Evolutionary conservation across 2,888 invertebrate genomes (phyloP).

Genomic region (Lathronympha strigana): DNA sequence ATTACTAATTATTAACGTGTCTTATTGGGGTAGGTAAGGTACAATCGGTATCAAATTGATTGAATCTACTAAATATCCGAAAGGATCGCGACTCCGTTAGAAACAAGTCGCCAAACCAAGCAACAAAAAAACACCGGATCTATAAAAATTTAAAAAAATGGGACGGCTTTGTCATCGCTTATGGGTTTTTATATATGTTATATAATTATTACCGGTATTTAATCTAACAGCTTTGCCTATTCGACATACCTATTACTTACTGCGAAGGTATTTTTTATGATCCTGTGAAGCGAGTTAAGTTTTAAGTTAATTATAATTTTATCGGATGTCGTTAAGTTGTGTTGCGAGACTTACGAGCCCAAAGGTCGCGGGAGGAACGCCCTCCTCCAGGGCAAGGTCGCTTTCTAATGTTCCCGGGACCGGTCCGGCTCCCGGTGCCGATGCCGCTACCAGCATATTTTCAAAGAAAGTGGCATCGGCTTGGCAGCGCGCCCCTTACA

Average conservation of each 20-base stretch:
- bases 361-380: constrained; percentile 68
- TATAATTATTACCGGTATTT: constrained; percentile 22
- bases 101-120: constrained; percentile 2
- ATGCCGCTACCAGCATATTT: constrained; percentile 35
- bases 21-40: too few relatives aligned
- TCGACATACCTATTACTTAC: constrained; percentile 14
- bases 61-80: too few relatives aligned
- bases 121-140: constrained; percentile 24
- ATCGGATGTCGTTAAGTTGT: constrained; percentile 2
- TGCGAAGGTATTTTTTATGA: constrained; percentile 40
- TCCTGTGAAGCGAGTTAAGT: constrained; percentile 13
- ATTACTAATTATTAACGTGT: too few relatives aligned
- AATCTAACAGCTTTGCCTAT: constrained; percentile 30
- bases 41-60: too few relatives aligned
- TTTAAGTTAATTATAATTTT: constrained; percentile 44
- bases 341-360: constrained; percentile 44
- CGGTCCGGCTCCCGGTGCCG: constrained; percentile 60
- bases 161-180: constrained; percentile 11
- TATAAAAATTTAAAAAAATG: constrained; percentile 31
- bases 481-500: constrained; percentile 8
- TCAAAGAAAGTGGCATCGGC: constrained; percentile 36
- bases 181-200: constrained; percentile 17
- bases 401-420: constrained; percentile 73
- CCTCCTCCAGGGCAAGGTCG: constrained; percentile 72
- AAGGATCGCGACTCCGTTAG: constrained; percentile 8